Evolutionary conservation across 2,797 vertebrate genomes (phyloP).

Genomic region (Odontamblyopus rebecca): DNA sequence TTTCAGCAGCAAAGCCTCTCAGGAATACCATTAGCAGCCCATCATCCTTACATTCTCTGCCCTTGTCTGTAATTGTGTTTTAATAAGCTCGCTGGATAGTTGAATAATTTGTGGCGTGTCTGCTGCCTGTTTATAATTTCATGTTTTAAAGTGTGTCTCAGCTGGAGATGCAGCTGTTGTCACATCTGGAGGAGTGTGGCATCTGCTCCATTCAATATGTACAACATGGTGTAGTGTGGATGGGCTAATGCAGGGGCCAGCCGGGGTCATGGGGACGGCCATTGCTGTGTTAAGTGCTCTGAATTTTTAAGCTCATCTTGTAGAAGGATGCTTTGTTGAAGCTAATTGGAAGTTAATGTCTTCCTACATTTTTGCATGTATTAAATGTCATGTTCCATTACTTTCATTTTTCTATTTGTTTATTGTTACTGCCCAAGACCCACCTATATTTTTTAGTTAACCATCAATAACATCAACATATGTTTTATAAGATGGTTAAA

Average conservation of each 20-base stretch:
- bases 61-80: constrained; percentile 31
- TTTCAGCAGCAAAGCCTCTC: neutral
- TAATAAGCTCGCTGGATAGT: constrained; percentile 29
- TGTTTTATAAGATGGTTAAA: too few relatives aligned
- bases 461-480: too few relatives aligned
- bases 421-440: too few relatives aligned
- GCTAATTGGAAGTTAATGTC: constrained; percentile 45
- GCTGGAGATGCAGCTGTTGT: constrained; percentile 59
- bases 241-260: constrained; percentile 60
- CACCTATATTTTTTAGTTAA: too few relatives aligned
- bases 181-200: constrained; percentile 60
- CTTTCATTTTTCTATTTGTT: too few relatives aligned
- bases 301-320: constrained; percentile 3
- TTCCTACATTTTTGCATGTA: constrained; percentile 25
- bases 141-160: constrained; percentile 30
- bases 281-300: constrained; percentile 8
- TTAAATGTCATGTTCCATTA: too few relatives aligned
- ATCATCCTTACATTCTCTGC: constrained; percentile 4
- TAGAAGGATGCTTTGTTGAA: constrained; percentile 51
- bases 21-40: neutral
- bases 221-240: constrained; percentile 43
- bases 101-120: constrained; percentile 42
- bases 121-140: constrained; percentile 36
- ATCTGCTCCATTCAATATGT: constrained; percentile 61
- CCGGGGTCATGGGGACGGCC: constrained; percentile 45